Percentiles rank a stretch among this genome's conserved stretches.
Evolutionary conservation across 2,113 vertebrate genomes (phyloP).

Genomic region (Channa argus): DNA sequence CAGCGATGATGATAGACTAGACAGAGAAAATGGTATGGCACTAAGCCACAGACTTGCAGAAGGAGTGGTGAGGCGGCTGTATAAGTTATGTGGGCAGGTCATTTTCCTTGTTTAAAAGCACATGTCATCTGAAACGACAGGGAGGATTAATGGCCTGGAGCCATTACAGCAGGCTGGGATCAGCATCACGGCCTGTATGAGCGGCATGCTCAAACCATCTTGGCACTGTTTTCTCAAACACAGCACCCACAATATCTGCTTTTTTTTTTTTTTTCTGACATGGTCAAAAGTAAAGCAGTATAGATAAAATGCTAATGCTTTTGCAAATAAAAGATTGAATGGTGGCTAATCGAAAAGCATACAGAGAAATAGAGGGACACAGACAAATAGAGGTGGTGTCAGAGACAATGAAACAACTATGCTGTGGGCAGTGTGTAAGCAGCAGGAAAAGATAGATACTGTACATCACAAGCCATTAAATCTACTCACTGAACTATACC

Average conservation of each 20-base stretch:
- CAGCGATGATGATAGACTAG: constrained; percentile 41
- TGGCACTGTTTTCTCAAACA: constrained; percentile 42
- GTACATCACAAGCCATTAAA: constrained; percentile 55
- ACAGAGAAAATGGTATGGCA: constrained; percentile 48
- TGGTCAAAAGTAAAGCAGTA: neutral
- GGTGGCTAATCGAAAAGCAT: neutral
- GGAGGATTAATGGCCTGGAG: constrained; percentile 67
- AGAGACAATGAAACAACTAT: constrained; percentile 6
- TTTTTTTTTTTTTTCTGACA: constrained; percentile 37
- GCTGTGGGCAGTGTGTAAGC: neutral
- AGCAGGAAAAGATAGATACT: neutral
- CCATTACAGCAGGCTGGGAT: constrained; percentile 67
- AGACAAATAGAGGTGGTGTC: constrained; percentile 4
- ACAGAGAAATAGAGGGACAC: neutral
- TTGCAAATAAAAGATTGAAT: neutral
- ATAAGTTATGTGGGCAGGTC: constrained; percentile 60
- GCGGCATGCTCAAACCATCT: constrained; percentile 20
- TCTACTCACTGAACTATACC: constrained; percentile 33
- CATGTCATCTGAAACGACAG: constrained; percentile 54
- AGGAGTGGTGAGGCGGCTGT: constrained; percentile 49
- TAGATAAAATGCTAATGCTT: neutral
- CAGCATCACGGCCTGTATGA: constrained; percentile 59
- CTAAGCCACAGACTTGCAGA: constrained; percentile 53
- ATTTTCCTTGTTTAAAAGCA: constrained; percentile 68
- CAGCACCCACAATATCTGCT: constrained; percentile 46